Evolutionary conservation across 2,888 invertebrate genomes (phyloP), one percentile per base, ranked within the genome.

Genomic region (Stramonita haemastoma): DNA sequence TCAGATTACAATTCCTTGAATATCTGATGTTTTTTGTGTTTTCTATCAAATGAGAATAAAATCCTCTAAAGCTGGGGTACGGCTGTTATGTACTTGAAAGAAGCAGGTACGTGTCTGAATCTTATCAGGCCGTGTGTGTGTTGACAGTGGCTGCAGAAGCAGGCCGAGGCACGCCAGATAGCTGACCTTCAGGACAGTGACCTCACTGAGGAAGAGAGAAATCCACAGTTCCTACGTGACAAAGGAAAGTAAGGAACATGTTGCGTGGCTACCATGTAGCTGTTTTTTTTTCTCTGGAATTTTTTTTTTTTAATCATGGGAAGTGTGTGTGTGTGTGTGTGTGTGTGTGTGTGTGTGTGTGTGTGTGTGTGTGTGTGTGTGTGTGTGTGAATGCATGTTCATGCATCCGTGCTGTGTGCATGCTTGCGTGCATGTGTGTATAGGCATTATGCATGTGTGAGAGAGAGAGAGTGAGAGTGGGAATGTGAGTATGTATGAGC

Each of bases 191-290:
- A 89, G 97, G 96, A 96, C 91, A 97, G 97, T 94, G 95, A 96
- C 91, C 92, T 96, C 32, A 93, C 94, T 29, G 95, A 95, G 0
- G 98, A 98, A 94, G 98, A 98, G 95, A 97, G 97, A 92, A 98
- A 98, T 96, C 98, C 98, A 0, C 97, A 97, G 91, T 98, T 98
- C 97, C 97, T 98, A 89, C 97, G 98, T 94, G 97, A 97, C 91
- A 98, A 98, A 96, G 98, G 98, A 86, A 97, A 98, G 97, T 97
- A 95, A 95, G 97, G 2, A 26, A 15, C 1, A 73, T 73, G 19
- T n/a, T n/a, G 11, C 26, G 13, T 60, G 60, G 22, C 22, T 19
- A 60, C n/a, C n/a, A 11, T 73, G 11, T 26, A n/a, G 73, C 46
- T 73, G 4, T n/a, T 70, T 70, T 70, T n/a, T 73, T 73, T 73